Evolutionary conservation across 1,140 invertebrate genomes (phyloP), one percentile per base, ranked within the genome.

Genomic region (Onthophagus taurus): DNA sequence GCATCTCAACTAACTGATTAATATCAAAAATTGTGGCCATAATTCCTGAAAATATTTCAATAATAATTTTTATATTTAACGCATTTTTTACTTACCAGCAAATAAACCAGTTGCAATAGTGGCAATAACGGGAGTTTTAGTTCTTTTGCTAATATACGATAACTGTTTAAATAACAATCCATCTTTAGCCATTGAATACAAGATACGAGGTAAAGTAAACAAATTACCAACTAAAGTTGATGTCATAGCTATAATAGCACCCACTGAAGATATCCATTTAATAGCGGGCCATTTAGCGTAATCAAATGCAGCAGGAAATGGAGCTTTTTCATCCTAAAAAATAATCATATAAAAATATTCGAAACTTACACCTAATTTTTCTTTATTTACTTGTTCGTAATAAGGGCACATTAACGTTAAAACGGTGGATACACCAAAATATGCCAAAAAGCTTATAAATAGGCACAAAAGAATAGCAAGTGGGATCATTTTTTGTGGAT

Each of bases 401-500:
- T 94, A 95, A 0, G 92, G 90, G 69, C 80, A 78, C 81, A 93
- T 90, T 72, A 95, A 76, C 0, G 90, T 95, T 12, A 93, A 60
- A 0, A 93, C 81, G 0, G 81, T 79, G 0, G 88, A 85, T 6
- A 93, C 79, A 14, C 84, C 80, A 65, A 89, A 90, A 65, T 94
- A 94, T 0, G 85, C 79, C 2, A 81, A 48, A 52, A 89, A 89
- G 17, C 88, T 82, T 19, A 87, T 75, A 0, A 78, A 60, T 8
- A 94, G 65, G 0, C 87, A 89, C 1, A 91, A 54, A 5, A 89
- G 76, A 41, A 94, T 92, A n/a, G 86, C 82, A 31, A 94, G 60
- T 0, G 90, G 90, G 35, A 95, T 93, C 35, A 85, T 78, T 48
- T 76, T 74, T 63, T 91, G 81, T 1, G 90, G 90, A 66, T 91